A percentile compares a stretch with the other conserved stretches of the same genome.
Evolutionary conservation across 1,140 invertebrate species (phyloP).

Genomic region (Trichonephila clavata): DNA sequence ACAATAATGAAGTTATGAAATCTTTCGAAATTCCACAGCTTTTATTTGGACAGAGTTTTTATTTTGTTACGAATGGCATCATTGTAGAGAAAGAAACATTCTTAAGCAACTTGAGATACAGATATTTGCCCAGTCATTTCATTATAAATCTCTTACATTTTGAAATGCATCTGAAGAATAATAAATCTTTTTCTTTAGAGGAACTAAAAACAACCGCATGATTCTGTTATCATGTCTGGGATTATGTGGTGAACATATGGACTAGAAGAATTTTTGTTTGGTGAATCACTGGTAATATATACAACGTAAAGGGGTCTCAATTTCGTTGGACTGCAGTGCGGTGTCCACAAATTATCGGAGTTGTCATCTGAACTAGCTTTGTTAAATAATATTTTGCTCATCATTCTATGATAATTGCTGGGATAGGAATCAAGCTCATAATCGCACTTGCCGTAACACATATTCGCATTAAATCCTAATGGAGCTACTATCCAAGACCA

Average conservation of each 20-base stretch:
- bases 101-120: no score
- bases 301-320: slow-evolving; percentile 33
- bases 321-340: slow-evolving; percentile 33
- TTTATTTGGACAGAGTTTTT: no score
- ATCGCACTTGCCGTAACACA: slow-evolving; percentile 55
- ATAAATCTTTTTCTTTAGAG: no score
- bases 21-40: no score
- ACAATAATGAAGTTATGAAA: no score
- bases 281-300: neutral
- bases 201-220: slow-evolving; percentile 36
- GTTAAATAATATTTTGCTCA: neutral
- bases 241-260: slow-evolving; percentile 26
- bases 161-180: no score
- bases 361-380: slow-evolving; percentile 15
- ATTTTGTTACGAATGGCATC: no score
- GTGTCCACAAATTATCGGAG: slow-evolving; percentile 1
- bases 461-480: slow-evolving; percentile 25
- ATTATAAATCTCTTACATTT: no score
- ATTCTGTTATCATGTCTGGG: slow-evolving; percentile 49
- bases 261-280: neutral
- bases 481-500: slow-evolving; percentile 55
- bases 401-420: slow-evolving; percentile 37
- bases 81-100: no score
- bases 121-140: no score
- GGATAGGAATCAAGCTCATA: slow-evolving; percentile 16